Evolutionary conservation across 2,888 invertebrate species (phyloP), one percentile per base, ranked within the genome.

Genomic region (Drosophila histrio): DNA sequence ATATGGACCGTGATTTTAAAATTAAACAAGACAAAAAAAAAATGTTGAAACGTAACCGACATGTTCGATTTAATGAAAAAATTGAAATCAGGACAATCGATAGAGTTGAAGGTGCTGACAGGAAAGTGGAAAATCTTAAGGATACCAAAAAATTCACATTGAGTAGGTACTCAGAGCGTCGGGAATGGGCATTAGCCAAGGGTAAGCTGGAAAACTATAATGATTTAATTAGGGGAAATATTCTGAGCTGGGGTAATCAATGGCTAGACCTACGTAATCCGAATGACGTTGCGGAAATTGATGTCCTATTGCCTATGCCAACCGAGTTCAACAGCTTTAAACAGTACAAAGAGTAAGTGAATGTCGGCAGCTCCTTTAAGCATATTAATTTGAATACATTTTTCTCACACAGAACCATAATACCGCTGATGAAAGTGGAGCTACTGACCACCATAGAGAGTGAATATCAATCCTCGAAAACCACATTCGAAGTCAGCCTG

Each of bases 241-340:
- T 95, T 69, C 91, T 95, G 4, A 79, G 57, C 1, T 96, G 95
- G 96, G 94, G 94, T 79, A 94, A 95, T 7, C 92, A 93, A 22
- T 96, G 95, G 95, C 87, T 96, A 2, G 90, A 93, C 59, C 93
- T 94, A 74, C 94, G 94, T 9, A 91, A 92, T 57, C 92, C 92
- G 3, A 73, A 85, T 1, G 93, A 94, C 22, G 89, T 93, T 43
- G 92, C 92, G 0, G 92, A 93, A 22, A 89, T 90, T 44, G 92
- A 92, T 39, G 88, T 92, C 3, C 91, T 94, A 2, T 87, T 92
- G 77, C 92, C 93, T 3, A 93, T 95, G 78, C 92, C 94, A 13
- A 92, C 92, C 79, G 90, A 91, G 17, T 96, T 94, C 87, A 84
- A 82, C 2, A 93, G 91, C 44, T 94, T 93, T 79, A 91, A 92